phyloP scores from a whole-genome alignment of 2,113 vertebrate species.

The Nansenia antarctica region DNA sequence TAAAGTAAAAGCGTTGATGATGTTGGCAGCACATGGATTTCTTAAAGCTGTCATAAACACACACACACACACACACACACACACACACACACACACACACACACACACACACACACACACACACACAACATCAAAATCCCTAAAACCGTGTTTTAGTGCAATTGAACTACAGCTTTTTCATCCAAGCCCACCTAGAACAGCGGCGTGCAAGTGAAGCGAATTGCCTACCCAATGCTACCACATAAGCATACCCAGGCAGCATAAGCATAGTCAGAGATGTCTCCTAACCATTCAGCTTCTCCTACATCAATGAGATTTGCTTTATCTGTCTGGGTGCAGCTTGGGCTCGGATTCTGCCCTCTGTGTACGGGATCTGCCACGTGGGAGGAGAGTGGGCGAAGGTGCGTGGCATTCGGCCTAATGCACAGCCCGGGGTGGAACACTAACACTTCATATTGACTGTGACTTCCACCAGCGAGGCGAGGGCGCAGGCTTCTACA shows the following conservation, averaged over 20 bases:
- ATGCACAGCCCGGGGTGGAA: slow-evolving; percentile 2
- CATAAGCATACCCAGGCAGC: background rate
- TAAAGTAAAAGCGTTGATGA: too few relatives aligned
- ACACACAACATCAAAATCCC: slow-evolving; percentile 35
- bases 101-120: slow-evolving; percentile 18
- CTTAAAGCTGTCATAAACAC: too few relatives aligned
- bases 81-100: too few relatives aligned
- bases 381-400: slow-evolving; percentile 7
- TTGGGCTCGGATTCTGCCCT: background rate
- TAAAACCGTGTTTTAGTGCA: slow-evolving; percentile 33
- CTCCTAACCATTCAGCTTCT: background rate
- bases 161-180: slow-evolving; percentile 41
- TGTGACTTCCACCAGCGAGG: too few relatives aligned
- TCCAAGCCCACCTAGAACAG: too few relatives aligned
- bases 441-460: slow-evolving; percentile 21
- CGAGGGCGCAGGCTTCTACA: slow-evolving; percentile 51
- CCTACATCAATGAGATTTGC: slow-evolving; percentile 4
- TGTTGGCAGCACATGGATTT: too few relatives aligned
- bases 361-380: background rate
- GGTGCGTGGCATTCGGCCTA: slow-evolving; percentile 7
- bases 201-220: background rate
- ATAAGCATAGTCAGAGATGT: background rate
- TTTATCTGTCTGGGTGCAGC: background rate
- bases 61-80: too few relatives aligned
- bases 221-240: slow-evolving; percentile 30